A percentile compares a stretch with the other conserved stretches of the same genome.
These are phyloP conservation scores for Microcebus griseorufus DNA, from an alignment of 2,113 vertebrate species.

Conservation along the genomic window DNA sequence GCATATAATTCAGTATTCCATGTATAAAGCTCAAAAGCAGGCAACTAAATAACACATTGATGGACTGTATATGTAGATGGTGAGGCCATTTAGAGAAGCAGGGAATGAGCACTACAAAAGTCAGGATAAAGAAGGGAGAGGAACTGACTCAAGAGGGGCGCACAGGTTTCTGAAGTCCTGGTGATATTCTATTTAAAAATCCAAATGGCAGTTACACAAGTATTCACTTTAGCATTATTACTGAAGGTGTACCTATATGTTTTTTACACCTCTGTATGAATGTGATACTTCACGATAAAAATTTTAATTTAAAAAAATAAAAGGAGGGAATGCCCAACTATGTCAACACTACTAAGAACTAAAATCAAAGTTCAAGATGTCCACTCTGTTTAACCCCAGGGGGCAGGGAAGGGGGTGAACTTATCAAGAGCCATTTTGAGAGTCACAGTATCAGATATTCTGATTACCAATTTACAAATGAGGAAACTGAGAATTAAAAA, in stretches of 20 bases:
- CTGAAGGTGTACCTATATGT: not conserved
- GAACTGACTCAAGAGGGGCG: not conserved
- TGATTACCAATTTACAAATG: not conserved
- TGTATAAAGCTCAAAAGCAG: not conserved
- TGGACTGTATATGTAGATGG: not conserved
- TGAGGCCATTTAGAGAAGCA: not conserved
- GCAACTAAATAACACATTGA: not conserved
- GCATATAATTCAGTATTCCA: not conserved
- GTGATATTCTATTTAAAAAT: not conserved
- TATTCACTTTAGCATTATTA: not conserved
- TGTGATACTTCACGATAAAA: not conserved
- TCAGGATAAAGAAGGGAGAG: not conserved
- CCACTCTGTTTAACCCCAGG: not conserved
- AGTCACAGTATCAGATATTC: not conserved
- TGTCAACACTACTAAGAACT: not conserved
- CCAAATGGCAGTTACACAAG: not conserved
- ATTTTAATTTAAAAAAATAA: not conserved
- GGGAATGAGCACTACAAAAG: not conserved
- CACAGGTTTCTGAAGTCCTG: not conserved
- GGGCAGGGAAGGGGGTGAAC: not conserved
- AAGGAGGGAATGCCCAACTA: not conserved
- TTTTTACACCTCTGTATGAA: not conserved
- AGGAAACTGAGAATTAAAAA: constrained; percentile 38
- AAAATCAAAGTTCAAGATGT: not conserved
- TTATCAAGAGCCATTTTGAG: not conserved